A percentile compares a stretch with the other conserved stretches of the same genome.
Conservation (phyloP, 2,797 vertebrate genomes). For the Chelon labrosus region DNA sequence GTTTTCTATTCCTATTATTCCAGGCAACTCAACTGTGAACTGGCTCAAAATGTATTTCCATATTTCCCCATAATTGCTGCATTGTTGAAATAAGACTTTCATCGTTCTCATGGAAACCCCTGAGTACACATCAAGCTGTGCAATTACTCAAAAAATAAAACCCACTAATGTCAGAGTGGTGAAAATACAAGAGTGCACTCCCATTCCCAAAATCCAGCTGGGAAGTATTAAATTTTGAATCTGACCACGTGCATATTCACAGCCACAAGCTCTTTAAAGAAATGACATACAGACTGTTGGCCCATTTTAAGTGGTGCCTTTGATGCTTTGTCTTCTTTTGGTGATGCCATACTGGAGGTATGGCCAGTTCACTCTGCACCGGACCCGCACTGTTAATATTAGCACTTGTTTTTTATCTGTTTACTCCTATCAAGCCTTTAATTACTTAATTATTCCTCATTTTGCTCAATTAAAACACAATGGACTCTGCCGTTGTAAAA, state of each 20-base stretch:
- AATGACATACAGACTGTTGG: constrained; percentile 58
- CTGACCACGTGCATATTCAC: constrained; percentile 71
- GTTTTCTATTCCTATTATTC: constrained; percentile 81
- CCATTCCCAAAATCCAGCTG: constrained; percentile 78
- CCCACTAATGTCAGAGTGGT: constrained; percentile 79
- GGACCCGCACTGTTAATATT: constrained; percentile 70
- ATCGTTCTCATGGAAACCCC: constrained; percentile 83
- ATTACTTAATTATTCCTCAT: constrained; percentile 90
- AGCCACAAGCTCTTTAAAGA: constrained; percentile 71
- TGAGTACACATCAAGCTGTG: constrained; percentile 82
- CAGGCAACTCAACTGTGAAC: constrained; percentile 81
- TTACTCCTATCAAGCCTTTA: constrained; percentile 85
- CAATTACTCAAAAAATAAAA: constrained; percentile 84
- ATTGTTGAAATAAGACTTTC: constrained; percentile 83
- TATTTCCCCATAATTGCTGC: constrained; percentile 82
- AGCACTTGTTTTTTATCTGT: constrained; percentile 80
- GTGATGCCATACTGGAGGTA: constrained; percentile 59
- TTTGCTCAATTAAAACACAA: constrained; percentile 86
- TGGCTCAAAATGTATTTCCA: constrained; percentile 82
- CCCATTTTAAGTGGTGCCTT: constrained; percentile 64
- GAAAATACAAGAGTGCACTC: constrained; percentile 82
- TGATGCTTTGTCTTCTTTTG: constrained; percentile 68
- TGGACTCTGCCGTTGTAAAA: constrained; percentile 77
- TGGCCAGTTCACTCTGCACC: constrained; percentile 61
- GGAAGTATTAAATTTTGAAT: constrained; percentile 80